These are phyloP conservation scores for Malurus alboscapulatus DNA, from an alignment of 2,113 vertebrate species.

Conservation along the genomic window DNA sequence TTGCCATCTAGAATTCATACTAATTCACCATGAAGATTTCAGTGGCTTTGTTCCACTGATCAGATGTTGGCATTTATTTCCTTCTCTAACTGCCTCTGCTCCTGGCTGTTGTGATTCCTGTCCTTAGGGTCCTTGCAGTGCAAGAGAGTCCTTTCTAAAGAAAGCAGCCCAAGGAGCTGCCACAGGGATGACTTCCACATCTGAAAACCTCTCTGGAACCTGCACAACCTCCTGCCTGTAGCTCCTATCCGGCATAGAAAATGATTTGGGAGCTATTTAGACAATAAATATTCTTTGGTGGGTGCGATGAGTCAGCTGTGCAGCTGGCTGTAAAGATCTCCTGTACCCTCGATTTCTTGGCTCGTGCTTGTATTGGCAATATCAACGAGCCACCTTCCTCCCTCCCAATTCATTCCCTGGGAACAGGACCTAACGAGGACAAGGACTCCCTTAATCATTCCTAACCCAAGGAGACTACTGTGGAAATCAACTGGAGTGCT, in stretches of 20 bases:
- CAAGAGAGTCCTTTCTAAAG: background rate
- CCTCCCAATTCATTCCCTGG: background rate
- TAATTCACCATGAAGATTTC: background rate
- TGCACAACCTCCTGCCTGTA: background rate
- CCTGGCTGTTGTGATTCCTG: background rate
- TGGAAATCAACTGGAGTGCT: background rate
- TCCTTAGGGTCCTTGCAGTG: background rate
- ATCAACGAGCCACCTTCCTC: background rate
- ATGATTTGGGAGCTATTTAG: background rate
- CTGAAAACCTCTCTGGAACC: conserved; percentile 9
- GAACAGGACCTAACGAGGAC: background rate
- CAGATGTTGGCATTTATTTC: background rate
- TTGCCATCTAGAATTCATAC: background rate
- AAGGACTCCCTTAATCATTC: background rate
- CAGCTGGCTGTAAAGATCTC: background rate
- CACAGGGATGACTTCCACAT: background rate
- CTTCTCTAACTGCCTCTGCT: background rate
- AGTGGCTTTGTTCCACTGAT: background rate
- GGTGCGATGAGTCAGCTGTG: background rate
- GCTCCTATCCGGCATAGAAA: background rate
- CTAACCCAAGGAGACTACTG: background rate
- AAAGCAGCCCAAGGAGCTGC: background rate
- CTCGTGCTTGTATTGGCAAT: background rate
- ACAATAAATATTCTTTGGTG: background rate
- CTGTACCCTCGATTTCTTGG: background rate